Conservation (phyloP, 2,888 invertebrate genomes). For the Callyntrura sp. region DNA sequence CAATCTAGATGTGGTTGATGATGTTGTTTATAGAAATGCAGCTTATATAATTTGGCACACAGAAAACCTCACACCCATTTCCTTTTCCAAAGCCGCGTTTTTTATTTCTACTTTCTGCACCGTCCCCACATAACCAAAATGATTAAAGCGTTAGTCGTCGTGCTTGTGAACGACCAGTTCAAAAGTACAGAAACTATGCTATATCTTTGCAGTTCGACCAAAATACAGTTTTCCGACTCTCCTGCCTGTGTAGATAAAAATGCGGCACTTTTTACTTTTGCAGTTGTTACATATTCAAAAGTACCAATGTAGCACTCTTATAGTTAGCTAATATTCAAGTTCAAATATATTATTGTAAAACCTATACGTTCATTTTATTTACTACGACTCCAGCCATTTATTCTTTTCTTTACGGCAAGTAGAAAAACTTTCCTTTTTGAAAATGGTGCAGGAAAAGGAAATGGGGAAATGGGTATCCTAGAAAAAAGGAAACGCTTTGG, state of each 20-base stretch:
- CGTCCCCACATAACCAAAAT: constrained; percentile 2
- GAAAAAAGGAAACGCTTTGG: not conserved
- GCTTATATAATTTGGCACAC: not conserved
- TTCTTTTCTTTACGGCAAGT: not conserved
- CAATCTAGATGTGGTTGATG: too few relatives aligned
- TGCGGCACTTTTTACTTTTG: constrained; percentile 32
- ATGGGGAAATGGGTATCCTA: not conserved
- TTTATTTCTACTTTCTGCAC: not conserved
- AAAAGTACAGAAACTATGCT: not conserved
- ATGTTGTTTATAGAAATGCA: not conserved
- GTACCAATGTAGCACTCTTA: not conserved
- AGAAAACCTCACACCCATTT: not conserved
- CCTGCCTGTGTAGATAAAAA: constrained; percentile 28
- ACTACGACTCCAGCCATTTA: not conserved
- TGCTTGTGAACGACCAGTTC: not conserved
- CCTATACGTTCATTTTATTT: not conserved
- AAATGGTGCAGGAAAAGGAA: not conserved
- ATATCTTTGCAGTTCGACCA: not conserved
- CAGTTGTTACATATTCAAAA: not conserved
- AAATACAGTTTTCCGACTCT: not conserved
- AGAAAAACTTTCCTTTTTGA: not conserved
- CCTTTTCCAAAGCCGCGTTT: not conserved
- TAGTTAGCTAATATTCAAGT: constrained; percentile 1
- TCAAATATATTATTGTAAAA: not conserved
- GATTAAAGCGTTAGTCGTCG: not conserved